phyloP scores from a whole-genome alignment of 2,888 invertebrate genomes.

The Argyresthia goedartella region DNA sequence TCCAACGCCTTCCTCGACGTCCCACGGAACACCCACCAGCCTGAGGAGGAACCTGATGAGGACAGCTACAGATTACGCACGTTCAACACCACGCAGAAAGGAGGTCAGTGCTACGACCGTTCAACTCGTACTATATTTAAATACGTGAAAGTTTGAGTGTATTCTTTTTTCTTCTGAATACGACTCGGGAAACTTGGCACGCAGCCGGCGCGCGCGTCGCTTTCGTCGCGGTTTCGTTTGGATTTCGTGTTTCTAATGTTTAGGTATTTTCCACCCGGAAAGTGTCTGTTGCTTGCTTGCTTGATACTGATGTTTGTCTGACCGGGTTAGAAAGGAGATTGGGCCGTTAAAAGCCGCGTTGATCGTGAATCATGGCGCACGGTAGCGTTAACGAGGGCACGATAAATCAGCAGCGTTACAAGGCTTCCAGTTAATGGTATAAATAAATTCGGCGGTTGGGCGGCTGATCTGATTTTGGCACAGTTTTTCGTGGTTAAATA shows the following conservation, averaged over 20 bases:
- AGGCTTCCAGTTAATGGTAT: slow-evolving; percentile 42
- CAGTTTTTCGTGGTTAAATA: too few relatives aligned
- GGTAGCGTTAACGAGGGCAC: slow-evolving; percentile 35
- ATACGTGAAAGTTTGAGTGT: slow-evolving; percentile 31
- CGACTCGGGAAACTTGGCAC: slow-evolving; percentile 45
- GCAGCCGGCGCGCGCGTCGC: slow-evolving; percentile 20
- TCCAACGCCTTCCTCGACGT: slow-evolving; percentile 81
- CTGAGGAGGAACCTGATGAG: slow-evolving; percentile 79
- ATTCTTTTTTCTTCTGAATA: slow-evolving; percentile 7
- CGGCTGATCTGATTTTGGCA: neutral
- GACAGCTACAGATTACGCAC: slow-evolving; percentile 92
- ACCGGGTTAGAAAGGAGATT: slow-evolving; percentile 2
- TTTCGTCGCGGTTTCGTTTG: neutral
- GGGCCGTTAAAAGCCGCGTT: slow-evolving; percentile 3
- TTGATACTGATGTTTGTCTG: neutral
- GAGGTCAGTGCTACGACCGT: slow-evolving; percentile 73
- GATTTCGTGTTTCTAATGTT: neutral
- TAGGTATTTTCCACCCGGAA: neutral
- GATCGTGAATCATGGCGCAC: slow-evolving; percentile 40
- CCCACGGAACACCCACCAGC: slow-evolving; percentile 51
- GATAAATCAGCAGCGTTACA: slow-evolving; percentile 42
- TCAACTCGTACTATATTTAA: slow-evolving; percentile 30
- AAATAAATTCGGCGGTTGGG: slow-evolving; percentile 24
- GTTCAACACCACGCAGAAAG: slow-evolving; percentile 93
- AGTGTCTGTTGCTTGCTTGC: neutral